A percentile compares a stretch with the other conserved stretches of the same genome.
Evolutionary conservation across 2,888 invertebrate genomes (phyloP).

Genomic region (Crioceris asparagi): DNA sequence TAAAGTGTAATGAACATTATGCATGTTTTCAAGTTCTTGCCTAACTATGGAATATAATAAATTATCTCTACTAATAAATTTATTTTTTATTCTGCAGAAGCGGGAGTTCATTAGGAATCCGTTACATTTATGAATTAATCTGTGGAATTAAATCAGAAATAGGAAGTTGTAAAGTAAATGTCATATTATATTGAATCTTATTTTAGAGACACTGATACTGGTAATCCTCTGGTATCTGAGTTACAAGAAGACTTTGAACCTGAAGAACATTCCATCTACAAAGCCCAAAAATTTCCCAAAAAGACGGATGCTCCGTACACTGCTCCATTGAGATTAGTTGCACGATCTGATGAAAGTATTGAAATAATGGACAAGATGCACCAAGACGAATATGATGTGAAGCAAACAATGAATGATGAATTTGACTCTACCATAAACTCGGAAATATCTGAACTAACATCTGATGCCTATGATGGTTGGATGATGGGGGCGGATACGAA

Average conservation of each 20-base stretch:
- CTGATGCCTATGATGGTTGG: conserved; percentile 50
- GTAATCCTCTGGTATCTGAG: conserved; percentile 71
- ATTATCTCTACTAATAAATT: too few relatives aligned
- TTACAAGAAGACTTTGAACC: conserved; percentile 77
- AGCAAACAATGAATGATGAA: conserved; percentile 38
- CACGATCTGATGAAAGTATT: conserved; percentile 22
- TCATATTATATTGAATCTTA: too few relatives aligned
- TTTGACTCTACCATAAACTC: conserved; percentile 39
- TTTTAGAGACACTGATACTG: conserved; percentile 60
- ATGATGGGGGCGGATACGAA: conserved; percentile 60
- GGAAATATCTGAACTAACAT: conserved; percentile 38
- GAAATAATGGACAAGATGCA: conserved; percentile 28
- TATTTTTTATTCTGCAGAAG: too few relatives aligned
- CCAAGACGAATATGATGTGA: conserved; percentile 36
- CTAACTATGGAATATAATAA: too few relatives aligned
- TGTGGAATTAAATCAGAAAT: too few relatives aligned
- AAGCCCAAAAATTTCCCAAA: conserved; percentile 30
- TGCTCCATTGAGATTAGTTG: conserved; percentile 14
- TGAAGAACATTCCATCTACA: conserved; percentile 39
- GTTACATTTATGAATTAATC: too few relatives aligned
- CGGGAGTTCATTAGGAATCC: too few relatives aligned
- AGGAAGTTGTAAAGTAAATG: too few relatives aligned
- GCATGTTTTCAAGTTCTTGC: too few relatives aligned
- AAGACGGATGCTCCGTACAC: conserved; percentile 26
- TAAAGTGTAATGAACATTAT: too few relatives aligned